A percentile compares a stretch with the other conserved stretches of the same genome.
phyloP scores from a whole-genome alignment of 2,888 invertebrate species.

The Ceratothoa steindachneri region DNA sequence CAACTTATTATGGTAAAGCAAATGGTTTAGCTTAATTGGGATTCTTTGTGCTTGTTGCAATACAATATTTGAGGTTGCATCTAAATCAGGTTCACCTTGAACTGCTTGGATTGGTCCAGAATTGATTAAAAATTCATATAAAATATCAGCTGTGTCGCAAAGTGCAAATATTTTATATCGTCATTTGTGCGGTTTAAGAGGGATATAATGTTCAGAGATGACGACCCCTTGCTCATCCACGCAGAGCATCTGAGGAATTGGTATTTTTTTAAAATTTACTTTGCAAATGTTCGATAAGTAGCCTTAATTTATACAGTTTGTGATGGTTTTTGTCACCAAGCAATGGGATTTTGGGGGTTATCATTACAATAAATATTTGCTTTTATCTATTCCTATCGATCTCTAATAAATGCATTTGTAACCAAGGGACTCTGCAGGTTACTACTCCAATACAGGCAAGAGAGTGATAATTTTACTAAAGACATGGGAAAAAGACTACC shows the following conservation, averaged over 20 bases:
- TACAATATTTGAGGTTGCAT: not conserved
- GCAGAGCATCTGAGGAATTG: conserved; percentile 49
- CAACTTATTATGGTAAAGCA: not conserved
- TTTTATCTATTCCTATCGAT: conserved; percentile 21
- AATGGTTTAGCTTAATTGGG: not conserved
- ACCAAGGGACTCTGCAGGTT: conserved; percentile 15
- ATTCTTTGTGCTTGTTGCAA: conserved; percentile 4
- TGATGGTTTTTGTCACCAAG: conserved; percentile 23
- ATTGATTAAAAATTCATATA: not conserved
- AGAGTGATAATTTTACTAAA: conserved; percentile 18
- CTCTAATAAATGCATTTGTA: conserved; percentile 1
- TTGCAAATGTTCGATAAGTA: conserved; percentile 46
- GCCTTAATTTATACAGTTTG: conserved; percentile 49
- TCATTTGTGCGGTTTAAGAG: not conserved
- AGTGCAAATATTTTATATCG: not conserved
- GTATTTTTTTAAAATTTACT: conserved; percentile 51
- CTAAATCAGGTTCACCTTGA: not conserved
- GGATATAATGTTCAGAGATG: not conserved
- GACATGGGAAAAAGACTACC: conserved; percentile 17
- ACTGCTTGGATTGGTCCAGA: not conserved
- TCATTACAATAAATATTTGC: conserved; percentile 18
- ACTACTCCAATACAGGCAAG: conserved; percentile 15
- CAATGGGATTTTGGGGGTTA: conserved; percentile 1
- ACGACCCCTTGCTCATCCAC: not conserved
- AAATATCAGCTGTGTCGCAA: not conserved